phyloP scores from a whole-genome alignment of 1,140 invertebrate species.

The Lithobius niger region DNA sequence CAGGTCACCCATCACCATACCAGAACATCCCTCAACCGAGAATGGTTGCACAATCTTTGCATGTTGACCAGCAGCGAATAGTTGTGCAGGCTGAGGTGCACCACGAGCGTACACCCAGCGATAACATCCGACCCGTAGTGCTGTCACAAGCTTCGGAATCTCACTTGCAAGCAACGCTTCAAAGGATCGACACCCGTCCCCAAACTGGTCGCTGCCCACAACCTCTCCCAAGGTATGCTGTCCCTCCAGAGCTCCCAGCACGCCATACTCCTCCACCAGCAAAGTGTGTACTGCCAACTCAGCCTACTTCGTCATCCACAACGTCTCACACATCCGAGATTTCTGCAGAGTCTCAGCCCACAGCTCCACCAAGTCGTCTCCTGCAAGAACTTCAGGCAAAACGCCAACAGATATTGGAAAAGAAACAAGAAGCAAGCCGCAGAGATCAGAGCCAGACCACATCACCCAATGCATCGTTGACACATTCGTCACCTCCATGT shows the following conservation, averaged over 20 bases:
- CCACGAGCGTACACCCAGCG: slow-evolving; percentile 15
- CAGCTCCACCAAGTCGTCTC: slow-evolving; percentile 35
- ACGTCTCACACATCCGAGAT: not conserved
- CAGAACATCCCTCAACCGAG: not conserved
- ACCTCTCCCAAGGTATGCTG: not conserved
- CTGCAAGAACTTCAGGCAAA: slow-evolving; percentile 61
- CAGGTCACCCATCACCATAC: not conserved
- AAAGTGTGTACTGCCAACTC: not conserved
- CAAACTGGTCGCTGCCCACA: not conserved
- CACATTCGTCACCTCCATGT: slow-evolving; percentile 18
- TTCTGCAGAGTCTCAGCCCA: not conserved
- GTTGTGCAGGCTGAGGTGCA: slow-evolving; percentile 22
- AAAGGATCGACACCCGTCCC: not conserved
- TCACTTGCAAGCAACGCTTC: too few relatives aligned
- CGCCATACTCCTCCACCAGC: not conserved
- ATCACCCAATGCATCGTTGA: slow-evolving; percentile 5
- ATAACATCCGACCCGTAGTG: not conserved
- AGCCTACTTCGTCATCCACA: not conserved
- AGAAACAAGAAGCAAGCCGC: not conserved
- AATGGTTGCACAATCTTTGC: not conserved
- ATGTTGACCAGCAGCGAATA: slow-evolving; percentile 14
- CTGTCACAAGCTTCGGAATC: not conserved
- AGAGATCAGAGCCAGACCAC: not conserved
- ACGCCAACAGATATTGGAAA: slow-evolving; percentile 47
- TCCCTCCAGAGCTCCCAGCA: not conserved